phyloP scores from a whole-genome alignment of 2,113 vertebrate genomes.

The Atrichornis clamosus region DNA sequence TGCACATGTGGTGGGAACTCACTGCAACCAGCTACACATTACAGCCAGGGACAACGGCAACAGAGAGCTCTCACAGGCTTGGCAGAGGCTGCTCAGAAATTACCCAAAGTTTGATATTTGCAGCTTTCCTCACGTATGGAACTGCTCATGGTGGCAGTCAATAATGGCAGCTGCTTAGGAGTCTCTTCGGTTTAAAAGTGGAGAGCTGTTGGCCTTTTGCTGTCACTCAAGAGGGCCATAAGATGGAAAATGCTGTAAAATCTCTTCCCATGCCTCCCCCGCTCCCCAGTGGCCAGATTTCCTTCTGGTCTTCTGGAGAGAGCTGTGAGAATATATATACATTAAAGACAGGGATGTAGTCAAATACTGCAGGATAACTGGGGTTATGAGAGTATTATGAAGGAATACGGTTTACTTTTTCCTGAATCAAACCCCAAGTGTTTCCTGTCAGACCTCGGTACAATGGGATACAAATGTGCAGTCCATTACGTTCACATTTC shows the following conservation, averaged over 20 bases:
- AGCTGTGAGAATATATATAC: constrained; percentile 29
- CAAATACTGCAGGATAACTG: background rate
- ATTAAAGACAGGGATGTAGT: constrained; percentile 24
- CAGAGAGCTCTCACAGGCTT: fast-evolving
- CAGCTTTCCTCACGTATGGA: background rate
- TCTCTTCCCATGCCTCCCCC: constrained; percentile 46
- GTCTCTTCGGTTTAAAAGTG: background rate
- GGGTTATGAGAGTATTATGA: constrained; percentile 17
- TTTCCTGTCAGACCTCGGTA: constrained; percentile 50
- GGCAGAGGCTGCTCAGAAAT: background rate
- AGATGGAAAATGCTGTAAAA: background rate
- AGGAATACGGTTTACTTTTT: constrained; percentile 44
- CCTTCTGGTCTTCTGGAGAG: constrained; percentile 37
- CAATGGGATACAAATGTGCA: constrained; percentile 30
- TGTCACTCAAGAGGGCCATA: background rate
- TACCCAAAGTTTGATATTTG: background rate
- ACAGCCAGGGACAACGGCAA: fast-evolving
- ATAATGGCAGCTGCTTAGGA: background rate
- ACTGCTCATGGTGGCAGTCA: background rate
- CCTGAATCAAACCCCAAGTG: constrained; percentile 54
- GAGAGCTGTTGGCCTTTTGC: background rate
- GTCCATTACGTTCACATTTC: constrained; percentile 49
- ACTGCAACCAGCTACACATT: background rate
- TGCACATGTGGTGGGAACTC: fast-evolving
- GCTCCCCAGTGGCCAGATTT: constrained; percentile 41